Evolutionary conservation across 2,888 invertebrate species (phyloP).

Genomic region (Lasioglossum oenotherae): DNA sequence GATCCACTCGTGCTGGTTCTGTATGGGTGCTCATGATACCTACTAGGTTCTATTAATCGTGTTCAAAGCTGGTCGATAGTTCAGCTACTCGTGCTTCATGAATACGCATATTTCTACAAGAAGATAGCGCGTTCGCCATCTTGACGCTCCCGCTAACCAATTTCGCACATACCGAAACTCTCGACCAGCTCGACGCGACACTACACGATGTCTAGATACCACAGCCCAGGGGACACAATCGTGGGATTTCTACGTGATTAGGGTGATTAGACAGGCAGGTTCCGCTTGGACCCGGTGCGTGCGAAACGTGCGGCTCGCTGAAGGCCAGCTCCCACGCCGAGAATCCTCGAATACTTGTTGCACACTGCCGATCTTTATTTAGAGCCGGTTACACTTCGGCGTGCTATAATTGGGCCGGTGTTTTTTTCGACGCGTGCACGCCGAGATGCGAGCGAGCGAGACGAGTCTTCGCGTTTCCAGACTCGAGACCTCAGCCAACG

Average conservation of each 20-base stretch:
- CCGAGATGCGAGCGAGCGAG: background rate
- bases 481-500: background rate
- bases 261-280: background rate
- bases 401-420: slow-evolving; percentile 39
- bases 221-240: background rate
- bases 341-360: slow-evolving; percentile 45
- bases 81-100: background rate
- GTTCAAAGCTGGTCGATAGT: background rate
- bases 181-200: background rate
- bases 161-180: background rate
- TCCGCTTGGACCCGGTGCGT: background rate
- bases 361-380: slow-evolving; percentile 54
- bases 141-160: background rate
- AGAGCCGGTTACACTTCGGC: slow-evolving; percentile 25
- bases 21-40: background rate
- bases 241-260: slow-evolving; percentile 2
- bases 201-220: background rate
- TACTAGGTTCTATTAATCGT: background rate
- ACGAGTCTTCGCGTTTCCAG: background rate
- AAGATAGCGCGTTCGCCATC: background rate
- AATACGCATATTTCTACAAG: background rate
- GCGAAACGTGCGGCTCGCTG: background rate
- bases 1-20: slow-evolving; percentile 2
- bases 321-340: slow-evolving; percentile 3
- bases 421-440: slow-evolving; percentile 29